Conservation (phyloP, 2,888 invertebrate genomes). For the Drosophila borborema region DNA sequence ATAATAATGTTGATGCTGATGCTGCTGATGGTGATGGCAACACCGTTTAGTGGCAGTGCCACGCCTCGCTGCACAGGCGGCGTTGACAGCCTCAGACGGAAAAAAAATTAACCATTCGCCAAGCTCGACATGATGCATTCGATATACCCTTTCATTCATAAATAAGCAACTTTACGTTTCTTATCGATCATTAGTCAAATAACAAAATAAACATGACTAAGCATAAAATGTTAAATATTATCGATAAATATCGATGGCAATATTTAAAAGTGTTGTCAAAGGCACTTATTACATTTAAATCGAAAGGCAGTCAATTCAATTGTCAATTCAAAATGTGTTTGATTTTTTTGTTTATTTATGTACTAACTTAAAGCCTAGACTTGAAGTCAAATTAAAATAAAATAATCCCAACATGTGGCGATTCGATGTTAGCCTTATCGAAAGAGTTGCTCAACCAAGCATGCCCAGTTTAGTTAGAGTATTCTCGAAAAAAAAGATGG, state of each 20-base stretch:
- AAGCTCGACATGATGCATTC: neutral
- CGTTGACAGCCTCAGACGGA: conserved; percentile 58
- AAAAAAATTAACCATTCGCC: conserved; percentile 9
- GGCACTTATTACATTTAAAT: too few relatives aligned
- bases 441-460: neutral
- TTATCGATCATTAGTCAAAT: neutral
- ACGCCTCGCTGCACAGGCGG: conserved; percentile 69
- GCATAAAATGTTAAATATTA: neutral
- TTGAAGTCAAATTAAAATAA: neutral
- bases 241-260: neutral
- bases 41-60: conserved; percentile 64
- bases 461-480: neutral
- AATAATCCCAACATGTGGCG: neutral
- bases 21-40: conserved; percentile 45
- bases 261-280: too few relatives aligned
- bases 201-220: too few relatives aligned
- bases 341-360: neutral
- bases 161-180: neutral
- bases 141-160: conserved; percentile 8
- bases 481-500: conserved; percentile 4
- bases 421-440: neutral
- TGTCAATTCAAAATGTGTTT: neutral
- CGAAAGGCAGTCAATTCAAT: too few relatives aligned
- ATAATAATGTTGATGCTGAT: conserved; percentile 31
- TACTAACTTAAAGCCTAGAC: too few relatives aligned